Evolutionary conservation across 2,113 vertebrate genomes (phyloP).

Genomic region (Coptodon rendalli): DNA sequence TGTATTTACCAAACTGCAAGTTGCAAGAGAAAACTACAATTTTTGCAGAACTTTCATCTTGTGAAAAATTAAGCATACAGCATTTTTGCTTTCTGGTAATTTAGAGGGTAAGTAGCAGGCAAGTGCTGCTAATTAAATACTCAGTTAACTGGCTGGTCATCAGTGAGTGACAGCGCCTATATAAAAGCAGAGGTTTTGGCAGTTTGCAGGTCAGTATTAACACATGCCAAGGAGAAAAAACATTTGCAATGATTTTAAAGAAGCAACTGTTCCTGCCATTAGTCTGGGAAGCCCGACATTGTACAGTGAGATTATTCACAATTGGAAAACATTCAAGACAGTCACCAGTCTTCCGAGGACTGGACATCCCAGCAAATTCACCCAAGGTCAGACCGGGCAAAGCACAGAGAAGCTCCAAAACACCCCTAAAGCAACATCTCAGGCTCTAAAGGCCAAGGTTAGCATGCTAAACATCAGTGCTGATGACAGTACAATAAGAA

Average conservation of each 20-base stretch:
- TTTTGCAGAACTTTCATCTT: background rate
- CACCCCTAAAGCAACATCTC: background rate
- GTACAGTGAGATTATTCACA: background rate
- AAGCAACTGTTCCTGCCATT: background rate
- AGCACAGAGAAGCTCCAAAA: background rate
- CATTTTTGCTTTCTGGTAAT: background rate
- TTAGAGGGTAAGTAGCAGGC: background rate
- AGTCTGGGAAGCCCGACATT: background rate
- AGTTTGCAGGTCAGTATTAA: background rate
- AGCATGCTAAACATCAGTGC: background rate
- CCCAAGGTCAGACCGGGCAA: background rate
- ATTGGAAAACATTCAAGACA: background rate
- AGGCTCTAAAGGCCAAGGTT: background rate
- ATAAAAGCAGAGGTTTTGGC: background rate
- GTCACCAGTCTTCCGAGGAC: background rate
- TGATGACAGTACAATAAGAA: background rate
- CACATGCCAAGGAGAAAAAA: background rate
- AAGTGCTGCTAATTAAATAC: background rate
- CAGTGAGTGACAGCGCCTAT: background rate
- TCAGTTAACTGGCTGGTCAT: background rate
- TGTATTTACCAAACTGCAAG: background rate
- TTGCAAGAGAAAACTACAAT: background rate
- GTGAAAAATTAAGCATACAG: background rate
- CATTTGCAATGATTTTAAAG: background rate
- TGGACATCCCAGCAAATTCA: background rate